phyloP scores from a whole-genome alignment of 2,113 vertebrate genomes.

The Psittacara wagleri region DNA sequence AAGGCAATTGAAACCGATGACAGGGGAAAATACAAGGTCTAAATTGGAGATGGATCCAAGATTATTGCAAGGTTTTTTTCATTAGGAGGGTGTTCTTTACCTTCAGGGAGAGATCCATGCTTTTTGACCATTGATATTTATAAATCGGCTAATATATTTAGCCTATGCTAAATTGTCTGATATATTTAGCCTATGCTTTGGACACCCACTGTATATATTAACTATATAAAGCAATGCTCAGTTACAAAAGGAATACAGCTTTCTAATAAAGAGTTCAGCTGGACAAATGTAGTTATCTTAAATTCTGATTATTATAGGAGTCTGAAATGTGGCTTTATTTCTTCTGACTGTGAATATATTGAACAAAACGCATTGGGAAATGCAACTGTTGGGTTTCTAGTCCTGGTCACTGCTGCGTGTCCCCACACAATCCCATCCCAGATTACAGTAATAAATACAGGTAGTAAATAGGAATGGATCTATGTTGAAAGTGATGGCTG shows the following conservation, averaged over 20 bases:
- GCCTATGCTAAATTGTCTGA: neutral
- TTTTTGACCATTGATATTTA: neutral
- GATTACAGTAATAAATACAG: constrained; percentile 1
- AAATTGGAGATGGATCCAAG: constrained; percentile 43
- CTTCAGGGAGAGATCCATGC: neutral
- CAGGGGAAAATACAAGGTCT: constrained; percentile 3
- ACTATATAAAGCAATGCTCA: neutral
- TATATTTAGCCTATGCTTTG: neutral
- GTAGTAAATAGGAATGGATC: neutral
- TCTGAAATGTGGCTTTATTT: neutral
- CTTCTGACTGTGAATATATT: neutral
- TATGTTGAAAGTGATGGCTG: neutral
- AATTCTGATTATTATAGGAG: neutral
- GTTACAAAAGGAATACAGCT: neutral
- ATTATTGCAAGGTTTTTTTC: constrained; percentile 47
- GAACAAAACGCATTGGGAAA: constrained; percentile 1
- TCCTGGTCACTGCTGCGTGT: neutral
- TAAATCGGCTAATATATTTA: constrained; percentile 15
- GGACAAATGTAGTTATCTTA: neutral
- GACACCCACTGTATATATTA: neutral
- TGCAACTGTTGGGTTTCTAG: neutral
- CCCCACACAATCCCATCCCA: neutral
- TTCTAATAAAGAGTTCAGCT: neutral
- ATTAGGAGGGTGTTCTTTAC: constrained; percentile 35
- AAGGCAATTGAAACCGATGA: constrained; percentile 23